Conservation (phyloP, 2,113 vertebrate species). For the Siniperca chuatsi region DNA sequence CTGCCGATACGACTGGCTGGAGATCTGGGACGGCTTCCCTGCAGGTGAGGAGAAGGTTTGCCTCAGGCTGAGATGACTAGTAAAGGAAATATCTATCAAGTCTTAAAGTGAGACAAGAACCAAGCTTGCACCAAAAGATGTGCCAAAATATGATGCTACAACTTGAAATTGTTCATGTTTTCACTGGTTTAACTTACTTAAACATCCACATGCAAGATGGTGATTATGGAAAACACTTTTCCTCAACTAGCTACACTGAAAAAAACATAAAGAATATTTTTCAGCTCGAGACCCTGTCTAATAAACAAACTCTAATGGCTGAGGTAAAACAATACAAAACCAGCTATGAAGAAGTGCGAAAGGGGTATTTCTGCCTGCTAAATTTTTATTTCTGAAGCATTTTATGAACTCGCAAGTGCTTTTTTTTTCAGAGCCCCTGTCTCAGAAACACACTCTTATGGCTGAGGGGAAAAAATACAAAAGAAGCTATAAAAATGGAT, state of each 20-base stretch:
- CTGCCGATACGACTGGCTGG: slow-evolving; percentile 96
- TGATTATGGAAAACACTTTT: not conserved
- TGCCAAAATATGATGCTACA: not conserved
- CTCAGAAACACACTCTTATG: not conserved
- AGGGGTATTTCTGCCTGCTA: not conserved
- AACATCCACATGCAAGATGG: not conserved
- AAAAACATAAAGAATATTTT: not conserved
- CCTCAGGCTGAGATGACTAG: not conserved
- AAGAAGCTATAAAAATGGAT: not conserved
- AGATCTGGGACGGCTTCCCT: slow-evolving; percentile 98
- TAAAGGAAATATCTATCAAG: no score
- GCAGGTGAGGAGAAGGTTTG: slow-evolving; percentile 86
- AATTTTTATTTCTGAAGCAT: not conserved
- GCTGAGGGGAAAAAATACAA: not conserved
- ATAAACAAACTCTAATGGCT: no score
- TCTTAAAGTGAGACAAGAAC: not conserved
- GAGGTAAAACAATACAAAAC: not conserved
- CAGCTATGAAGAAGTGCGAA: not conserved
- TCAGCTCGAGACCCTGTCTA: not conserved
- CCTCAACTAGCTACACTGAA: not conserved
- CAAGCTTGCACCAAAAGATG: not conserved
- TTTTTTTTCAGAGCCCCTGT: not conserved
- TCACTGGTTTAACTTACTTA: not conserved
- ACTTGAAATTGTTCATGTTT: not conserved
- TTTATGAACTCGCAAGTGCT: no score